Evolutionary conservation across 2,797 vertebrate genomes (phyloP), one percentile per base, ranked within the genome.

Genomic region (Macropus fuliginosus): DNA sequence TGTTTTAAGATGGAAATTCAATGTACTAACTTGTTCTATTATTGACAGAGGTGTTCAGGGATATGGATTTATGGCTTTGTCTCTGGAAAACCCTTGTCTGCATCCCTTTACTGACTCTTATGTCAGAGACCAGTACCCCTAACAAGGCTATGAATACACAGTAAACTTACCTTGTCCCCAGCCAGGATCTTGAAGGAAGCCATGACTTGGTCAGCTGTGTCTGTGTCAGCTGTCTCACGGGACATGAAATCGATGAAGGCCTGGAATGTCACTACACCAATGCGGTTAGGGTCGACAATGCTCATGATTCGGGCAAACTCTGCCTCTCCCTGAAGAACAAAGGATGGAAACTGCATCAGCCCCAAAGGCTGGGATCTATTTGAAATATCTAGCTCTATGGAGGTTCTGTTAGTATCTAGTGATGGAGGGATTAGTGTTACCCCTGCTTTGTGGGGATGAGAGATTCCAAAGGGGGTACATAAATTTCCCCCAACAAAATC

Each of bases 221-320:
- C 99, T 0, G 99, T 99, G 97, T 99, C 99, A 11, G 99, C 99
- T 0, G 99, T 99, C 98, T 99, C 99, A 0, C 99, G 99, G 97
- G 99, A 99, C 99, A 99, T 99, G 97, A 99, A 99, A 98, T 99
- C 99, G 1, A 99, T 99, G 98, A 99, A 99, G 98, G 99, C 99
- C 99, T 99, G 99, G 99, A 99, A 99, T 0, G 99, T 99, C 98
- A 99, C 99, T 10, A 99, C 98, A 74, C 99, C 99, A 98, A 99
- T 97, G 94, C 99, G 99, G 99, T 99, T 99, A 55, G 99, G 99
- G 97, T 99, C 99, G 2, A 99, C 99, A 5, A 99, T 99, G 98
- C 99, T 99, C 99, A 99, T 99, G 98, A 99, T 99, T 96, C 99
- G 99, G 96, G 99, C 99, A 98, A 99, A 99, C 98, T 99, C 99